Conservation (phyloP, 2,113 vertebrate genomes). For the Emydura subglobosa region DNA sequence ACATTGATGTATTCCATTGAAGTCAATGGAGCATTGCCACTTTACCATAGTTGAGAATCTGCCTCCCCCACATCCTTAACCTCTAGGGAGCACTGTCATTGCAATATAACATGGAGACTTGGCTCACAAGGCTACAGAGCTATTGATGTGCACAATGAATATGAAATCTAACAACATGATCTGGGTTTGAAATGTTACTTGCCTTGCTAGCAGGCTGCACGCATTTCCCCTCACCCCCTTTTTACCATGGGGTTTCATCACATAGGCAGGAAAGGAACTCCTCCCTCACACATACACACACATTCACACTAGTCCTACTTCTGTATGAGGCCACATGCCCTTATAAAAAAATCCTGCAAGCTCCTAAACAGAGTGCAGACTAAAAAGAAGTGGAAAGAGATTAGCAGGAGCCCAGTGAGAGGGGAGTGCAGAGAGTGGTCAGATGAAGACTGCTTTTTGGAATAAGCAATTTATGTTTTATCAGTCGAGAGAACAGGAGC, state of each 20-base stretch:
- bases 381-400: slow-evolving; percentile 62
- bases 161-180: background rate
- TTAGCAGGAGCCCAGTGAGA: slow-evolving; percentile 44
- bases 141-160: background rate
- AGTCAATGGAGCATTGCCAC: background rate
- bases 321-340: background rate
- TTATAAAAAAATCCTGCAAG: slow-evolving; percentile 39
- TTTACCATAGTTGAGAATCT: background rate
- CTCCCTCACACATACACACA: no score
- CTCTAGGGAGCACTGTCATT: background rate
- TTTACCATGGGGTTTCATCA: background rate
- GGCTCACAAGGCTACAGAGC: background rate
- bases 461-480: slow-evolving; percentile 76
- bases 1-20: background rate
- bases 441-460: slow-evolving; percentile 62
- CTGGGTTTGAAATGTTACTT: slow-evolving; percentile 9
- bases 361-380: background rate
- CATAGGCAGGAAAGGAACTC: background rate
- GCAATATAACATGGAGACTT: background rate
- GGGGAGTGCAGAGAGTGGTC: slow-evolving; percentile 1
- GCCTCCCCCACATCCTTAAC: background rate
- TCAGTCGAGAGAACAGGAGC: slow-evolving; percentile 54
- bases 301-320: background rate
- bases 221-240: background rate
- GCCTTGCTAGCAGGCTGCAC: background rate